Evolutionary conservation across 2,113 vertebrate genomes (phyloP), one percentile per base, ranked within the genome.

Genomic region (Pteruthius melanotis): DNA sequence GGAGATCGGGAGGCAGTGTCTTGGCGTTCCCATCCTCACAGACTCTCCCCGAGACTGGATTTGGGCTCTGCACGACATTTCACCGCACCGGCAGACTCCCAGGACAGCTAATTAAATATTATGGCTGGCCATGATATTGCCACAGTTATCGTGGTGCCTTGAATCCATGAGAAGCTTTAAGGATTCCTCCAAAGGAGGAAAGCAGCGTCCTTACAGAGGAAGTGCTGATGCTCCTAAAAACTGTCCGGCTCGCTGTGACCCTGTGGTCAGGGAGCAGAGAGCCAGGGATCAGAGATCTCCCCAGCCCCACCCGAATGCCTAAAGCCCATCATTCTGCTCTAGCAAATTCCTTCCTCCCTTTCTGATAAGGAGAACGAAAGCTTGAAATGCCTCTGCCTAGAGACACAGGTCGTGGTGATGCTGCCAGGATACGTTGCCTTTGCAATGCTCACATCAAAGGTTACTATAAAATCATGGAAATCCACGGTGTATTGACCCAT

Each of bases 1-100:
- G 96, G 97, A 96, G 95, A 97, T 94, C 9, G 28, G 68, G 52
- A 96, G 74, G 53, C 72, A 77, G 69, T 11, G 28, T 40, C 89
- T 86, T 11, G 66, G 27, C 2, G 8, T 65, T 54, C 70, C 60
- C 92, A 63, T 18, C 60, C 60, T 59, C 92, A 69, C 15, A 77
- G 64, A 56, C 31, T 16, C 47, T 59, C 87, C 37, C 60, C 6
- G 79, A 74, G 66, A 47, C 2, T 10, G 40, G 69, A n/a, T 83
- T 33, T 83, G 37, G 82, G 50, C 49, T 92, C 70, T 63, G 50
- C 57, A 33, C 39, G 72, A 22, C 37, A 45, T 71, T 81, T 81
- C 49, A 54, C 47, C 47, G 31, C 60, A 47, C 22, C 52, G 30
- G 70, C 87, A 66, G 49, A 28, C 47, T 49, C 20, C 8, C 70